phyloP scores from a whole-genome alignment of 2,888 invertebrate genomes.

The Latrodectus elegans region DNA sequence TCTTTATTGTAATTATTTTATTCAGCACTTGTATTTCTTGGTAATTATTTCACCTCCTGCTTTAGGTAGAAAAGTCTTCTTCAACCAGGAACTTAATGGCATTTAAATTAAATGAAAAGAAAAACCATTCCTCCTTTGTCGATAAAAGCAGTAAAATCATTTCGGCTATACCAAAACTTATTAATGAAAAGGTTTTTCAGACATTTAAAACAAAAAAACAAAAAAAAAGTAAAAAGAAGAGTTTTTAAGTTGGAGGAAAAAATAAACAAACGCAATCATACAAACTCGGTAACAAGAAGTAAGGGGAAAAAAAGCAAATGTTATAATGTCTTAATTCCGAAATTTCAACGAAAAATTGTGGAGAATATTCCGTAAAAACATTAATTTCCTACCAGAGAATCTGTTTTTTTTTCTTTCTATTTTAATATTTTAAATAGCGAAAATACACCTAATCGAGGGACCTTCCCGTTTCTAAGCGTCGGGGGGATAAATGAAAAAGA shows the following conservation, averaged over 20 bases:
- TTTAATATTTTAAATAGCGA: constrained; percentile 52
- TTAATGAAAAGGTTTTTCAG: constrained; percentile 65
- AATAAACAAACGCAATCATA: constrained; percentile 37
- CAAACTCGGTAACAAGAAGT: constrained; percentile 3
- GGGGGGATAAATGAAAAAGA: constrained; percentile 63
- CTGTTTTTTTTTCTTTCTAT: constrained; percentile 27
- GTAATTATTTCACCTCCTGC: constrained; percentile 65
- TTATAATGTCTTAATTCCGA: constrained; percentile 65
- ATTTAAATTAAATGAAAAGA: constrained; percentile 66
- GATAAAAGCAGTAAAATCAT: constrained; percentile 6
- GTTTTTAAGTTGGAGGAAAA: constrained; percentile 12
- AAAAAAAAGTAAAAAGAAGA: constrained; percentile 18
- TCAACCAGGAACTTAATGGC: constrained; percentile 56
- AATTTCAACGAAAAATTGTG: constrained; percentile 45
- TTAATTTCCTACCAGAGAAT: constrained; percentile 53
- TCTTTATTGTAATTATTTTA: constrained; percentile 55
- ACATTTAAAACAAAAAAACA: constrained; percentile 41
- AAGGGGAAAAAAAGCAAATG: constrained; percentile 34
- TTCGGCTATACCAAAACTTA: constrained; percentile 47
- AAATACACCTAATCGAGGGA: constrained; percentile 64
- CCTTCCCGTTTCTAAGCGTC: constrained; percentile 39
- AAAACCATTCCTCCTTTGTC: constrained; percentile 35
- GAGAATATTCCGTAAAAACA: constrained; percentile 60
- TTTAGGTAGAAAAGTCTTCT: constrained; percentile 13
- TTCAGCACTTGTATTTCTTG: constrained; percentile 39